Conservation (phyloP, 2,797 vertebrate species). For the Bradypodion pumilum region DNA sequence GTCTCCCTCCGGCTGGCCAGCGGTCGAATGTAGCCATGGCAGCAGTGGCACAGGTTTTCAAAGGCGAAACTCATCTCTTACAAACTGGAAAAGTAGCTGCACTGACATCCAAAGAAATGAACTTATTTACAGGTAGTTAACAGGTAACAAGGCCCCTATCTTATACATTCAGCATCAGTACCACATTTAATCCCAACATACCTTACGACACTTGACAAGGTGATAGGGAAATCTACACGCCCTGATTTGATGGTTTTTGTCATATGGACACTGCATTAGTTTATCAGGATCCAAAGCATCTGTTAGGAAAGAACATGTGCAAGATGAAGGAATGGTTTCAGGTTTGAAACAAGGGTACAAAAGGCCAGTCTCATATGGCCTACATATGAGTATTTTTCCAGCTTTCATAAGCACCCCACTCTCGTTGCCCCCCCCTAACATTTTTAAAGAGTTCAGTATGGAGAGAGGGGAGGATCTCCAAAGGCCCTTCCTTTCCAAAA, state of each 20-base stretch:
- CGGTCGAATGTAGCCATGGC: no score
- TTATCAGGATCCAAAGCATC: slow-evolving; percentile 79
- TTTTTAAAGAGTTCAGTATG: no score
- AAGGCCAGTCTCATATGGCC: no score
- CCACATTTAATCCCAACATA: slow-evolving; percentile 58
- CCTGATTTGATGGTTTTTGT: slow-evolving; percentile 86
- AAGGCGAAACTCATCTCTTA: neutral
- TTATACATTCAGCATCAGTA: neutral
- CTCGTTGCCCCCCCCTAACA: no score
- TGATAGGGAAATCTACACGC: slow-evolving; percentile 87
- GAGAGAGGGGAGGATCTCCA: no score
- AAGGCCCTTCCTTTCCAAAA: no score
- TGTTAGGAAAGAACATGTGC: slow-evolving; percentile 36
- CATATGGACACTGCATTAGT: slow-evolving; percentile 86
- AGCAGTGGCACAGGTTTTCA: no score
- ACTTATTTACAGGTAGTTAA: neutral
- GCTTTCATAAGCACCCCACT: no score
- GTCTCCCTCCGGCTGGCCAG: no score
- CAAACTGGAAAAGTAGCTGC: neutral
- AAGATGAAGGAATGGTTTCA: neutral
- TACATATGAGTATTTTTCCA: no score
- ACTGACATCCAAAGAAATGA: neutral
- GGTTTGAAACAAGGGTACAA: no score
- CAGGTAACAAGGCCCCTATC: neutral
- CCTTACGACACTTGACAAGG: slow-evolving; percentile 87